Percentiles rank a stretch among this genome's conserved stretches.
Conservation (phyloP, 2,113 vertebrate genomes). For the Anolis sagrei region DNA sequence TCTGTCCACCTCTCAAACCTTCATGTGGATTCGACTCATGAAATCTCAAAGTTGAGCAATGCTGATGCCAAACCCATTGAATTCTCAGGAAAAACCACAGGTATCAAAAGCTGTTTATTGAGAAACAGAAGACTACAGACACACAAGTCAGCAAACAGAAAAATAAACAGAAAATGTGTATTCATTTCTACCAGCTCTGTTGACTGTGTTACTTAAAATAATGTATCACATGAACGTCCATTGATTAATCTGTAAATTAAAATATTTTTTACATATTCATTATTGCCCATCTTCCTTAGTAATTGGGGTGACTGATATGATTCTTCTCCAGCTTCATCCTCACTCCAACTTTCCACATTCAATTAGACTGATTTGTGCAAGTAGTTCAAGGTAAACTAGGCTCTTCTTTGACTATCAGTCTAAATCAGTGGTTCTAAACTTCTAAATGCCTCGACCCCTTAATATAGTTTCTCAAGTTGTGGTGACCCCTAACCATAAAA, state of each 20-base stretch:
- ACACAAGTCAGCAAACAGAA: neutral
- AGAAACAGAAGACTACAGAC: conserved; percentile 25
- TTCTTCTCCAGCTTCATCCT: neutral
- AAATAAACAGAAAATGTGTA: neutral
- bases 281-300: neutral
- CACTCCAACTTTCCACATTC: neutral
- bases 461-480: too few species aligned
- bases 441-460: too few species aligned
- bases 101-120: conserved; percentile 24
- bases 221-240: neutral
- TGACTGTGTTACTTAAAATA: neutral
- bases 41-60: conserved; percentile 1
- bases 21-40: conserved; percentile 18
- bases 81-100: conserved; percentile 3
- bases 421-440: too few species aligned
- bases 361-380: neutral
- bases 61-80: neutral
- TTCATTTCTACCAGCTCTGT: neutral
- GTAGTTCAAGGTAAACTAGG: neutral
- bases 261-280: neutral
- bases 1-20: conserved; percentile 3
- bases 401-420: neutral
- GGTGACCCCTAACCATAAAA: too few species aligned
- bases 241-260: neutral
- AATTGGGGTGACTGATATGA: neutral